Base-by-base conservation (phyloP, 2,888 invertebrate species). In the Metacarcinus magister region DNA sequence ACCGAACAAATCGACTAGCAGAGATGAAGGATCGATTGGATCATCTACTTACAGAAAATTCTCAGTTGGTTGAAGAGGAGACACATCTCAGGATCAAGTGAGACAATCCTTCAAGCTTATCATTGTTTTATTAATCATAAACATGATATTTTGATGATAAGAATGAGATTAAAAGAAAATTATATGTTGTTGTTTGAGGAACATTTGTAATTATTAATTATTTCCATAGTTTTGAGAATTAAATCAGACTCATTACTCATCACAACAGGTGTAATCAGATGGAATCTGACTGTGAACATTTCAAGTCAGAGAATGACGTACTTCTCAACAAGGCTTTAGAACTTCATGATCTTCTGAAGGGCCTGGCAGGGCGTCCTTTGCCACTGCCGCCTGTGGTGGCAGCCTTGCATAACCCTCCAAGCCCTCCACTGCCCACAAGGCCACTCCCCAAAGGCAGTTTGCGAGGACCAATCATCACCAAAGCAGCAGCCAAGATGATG, bases 1-100 rank as follows among this genome's bases (percentile, higher is more conserved):
- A 99, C 97, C 98, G 99, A 44, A 99, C 99, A 97, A 98, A 98
- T 5, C 98, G 99, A 23, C 98, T 99, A 96, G 98, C 98, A 5
- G 98, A 98, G 23, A 98, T 99, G 98, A 98, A 99, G 97, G 98
- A 98, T 44, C 98, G 98, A 54, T 98, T 99, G 8, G 98, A 98
- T 97, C 98, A 98, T 92, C 97, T 98, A 39, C 97, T 97, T n/a
- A 97, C 97, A 23, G 97, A 98, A 97, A 97, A 97, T 95, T 97
- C 97, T 13, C 97, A 97, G 94, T 97, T 98, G 3, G 97, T 97
- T 95, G 97, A 97, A 91, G 97, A 97, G 96, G 98, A 98, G 97
- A 97, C 97, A 95, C 92, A 95, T 16, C 82, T 97, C 13, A 95
- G 96, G 54, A 67, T 94, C 3, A 96, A 95, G 96, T 97, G 96